Conservation (phyloP, 2,797 vertebrate genomes). For the Brachymystax lenok region DNA sequence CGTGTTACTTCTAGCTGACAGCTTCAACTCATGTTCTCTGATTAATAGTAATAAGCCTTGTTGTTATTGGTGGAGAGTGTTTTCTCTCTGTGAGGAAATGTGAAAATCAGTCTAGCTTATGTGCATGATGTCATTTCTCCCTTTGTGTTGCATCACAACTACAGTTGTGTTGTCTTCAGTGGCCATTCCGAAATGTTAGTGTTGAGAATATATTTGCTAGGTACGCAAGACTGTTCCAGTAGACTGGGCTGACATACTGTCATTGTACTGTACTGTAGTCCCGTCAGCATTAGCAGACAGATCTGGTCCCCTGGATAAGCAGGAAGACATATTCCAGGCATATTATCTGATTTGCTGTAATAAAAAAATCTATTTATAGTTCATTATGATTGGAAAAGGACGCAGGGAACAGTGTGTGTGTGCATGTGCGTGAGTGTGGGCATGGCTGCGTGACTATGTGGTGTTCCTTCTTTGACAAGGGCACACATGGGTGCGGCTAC, state of each 20-base stretch:
- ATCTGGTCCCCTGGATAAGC: constrained; percentile 44
- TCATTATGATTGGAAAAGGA: constrained; percentile 42
- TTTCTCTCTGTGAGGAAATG: neutral
- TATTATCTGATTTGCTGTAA: constrained; percentile 62
- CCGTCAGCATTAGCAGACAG: constrained; percentile 22
- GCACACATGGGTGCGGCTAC: neutral
- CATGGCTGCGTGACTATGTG: neutral
- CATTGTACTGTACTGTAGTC: constrained; percentile 17
- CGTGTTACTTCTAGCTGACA: too few relatives aligned
- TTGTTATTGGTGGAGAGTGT: neutral
- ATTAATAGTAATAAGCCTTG: too few relatives aligned
- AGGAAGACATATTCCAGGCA: constrained; percentile 54
- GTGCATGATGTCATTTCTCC: neutral
- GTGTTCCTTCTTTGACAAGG: too few relatives aligned
- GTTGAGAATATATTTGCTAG: neutral
- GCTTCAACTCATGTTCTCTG: too few relatives aligned
- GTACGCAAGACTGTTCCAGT: neutral
- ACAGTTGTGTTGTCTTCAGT: neutral
- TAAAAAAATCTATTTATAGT: constrained; percentile 70
- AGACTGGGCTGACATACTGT: neutral
- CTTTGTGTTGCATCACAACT: constrained; percentile 1
- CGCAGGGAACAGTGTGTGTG: constrained; percentile 16
- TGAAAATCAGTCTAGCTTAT: neutral
- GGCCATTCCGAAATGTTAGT: neutral
- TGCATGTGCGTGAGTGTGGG: constrained; percentile 10